These are phyloP conservation scores for Chaetorhynchus papuensis DNA, from an alignment of 2,113 vertebrate species.

Conservation along the genomic window DNA sequence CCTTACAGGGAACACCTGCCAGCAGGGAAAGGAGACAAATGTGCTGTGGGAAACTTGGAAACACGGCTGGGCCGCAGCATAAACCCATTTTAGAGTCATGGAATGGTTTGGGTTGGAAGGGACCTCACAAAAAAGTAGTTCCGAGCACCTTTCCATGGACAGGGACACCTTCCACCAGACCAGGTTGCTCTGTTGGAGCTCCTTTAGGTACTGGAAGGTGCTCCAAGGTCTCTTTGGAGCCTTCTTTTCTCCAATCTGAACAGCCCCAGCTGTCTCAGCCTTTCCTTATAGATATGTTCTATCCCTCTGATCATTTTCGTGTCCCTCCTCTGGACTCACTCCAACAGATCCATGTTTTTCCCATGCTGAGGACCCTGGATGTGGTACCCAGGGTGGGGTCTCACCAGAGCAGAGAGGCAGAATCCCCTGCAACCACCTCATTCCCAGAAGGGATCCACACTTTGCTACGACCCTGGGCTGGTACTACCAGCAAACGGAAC, in stretches of 20 bases:
- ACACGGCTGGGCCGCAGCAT: background rate
- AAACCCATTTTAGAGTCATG: background rate
- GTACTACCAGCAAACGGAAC: background rate
- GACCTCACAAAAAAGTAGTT: background rate
- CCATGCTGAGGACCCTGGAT: background rate
- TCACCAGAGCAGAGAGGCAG: background rate
- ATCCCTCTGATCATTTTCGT: background rate
- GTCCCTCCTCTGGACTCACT: background rate
- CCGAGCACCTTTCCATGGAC: background rate
- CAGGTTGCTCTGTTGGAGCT: background rate
- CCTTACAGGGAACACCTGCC: conserved; percentile 63
- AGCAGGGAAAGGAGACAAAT: background rate
- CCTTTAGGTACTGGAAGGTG: background rate
- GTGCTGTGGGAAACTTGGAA: background rate
- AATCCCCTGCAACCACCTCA: background rate
- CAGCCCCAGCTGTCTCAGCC: background rate
- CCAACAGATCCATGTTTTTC: background rate
- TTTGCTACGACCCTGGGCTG: background rate
- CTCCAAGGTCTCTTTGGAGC: background rate
- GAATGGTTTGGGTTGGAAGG: background rate
- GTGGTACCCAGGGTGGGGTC: too few relatives aligned
- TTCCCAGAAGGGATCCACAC: background rate
- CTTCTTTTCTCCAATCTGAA: background rate
- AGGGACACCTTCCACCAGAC: background rate
- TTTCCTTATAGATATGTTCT: background rate